phyloP scores from a whole-genome alignment of 1,140 invertebrate species.

The Lordiphosa clarofinis region DNA sequence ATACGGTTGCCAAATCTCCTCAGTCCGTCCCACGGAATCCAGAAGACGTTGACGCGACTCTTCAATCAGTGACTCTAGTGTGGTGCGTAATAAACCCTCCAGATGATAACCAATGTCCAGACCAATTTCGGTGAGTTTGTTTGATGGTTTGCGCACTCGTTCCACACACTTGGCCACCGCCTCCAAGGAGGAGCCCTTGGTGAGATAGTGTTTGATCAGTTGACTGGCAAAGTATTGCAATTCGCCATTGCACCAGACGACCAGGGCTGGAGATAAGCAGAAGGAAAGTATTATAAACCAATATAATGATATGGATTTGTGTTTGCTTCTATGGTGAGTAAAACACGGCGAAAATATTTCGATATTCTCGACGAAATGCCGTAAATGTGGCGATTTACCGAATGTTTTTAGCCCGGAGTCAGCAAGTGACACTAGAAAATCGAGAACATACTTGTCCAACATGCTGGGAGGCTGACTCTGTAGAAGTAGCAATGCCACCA shows the following conservation, averaged over 20 bases:
- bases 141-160: constrained; percentile 87
- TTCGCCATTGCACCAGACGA: constrained; percentile 95
- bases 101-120: constrained; percentile 89
- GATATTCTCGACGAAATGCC: too few species aligned
- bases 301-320: too few species aligned
- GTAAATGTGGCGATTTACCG: too few species aligned
- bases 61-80: constrained; percentile 81
- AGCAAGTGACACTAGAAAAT: too few species aligned
- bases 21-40: constrained; percentile 85
- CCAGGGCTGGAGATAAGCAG: constrained; percentile 83
- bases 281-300: background rate
- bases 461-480: too few species aligned
- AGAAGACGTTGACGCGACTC: constrained; percentile 81
- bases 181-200: constrained; percentile 91
- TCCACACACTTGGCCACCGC: constrained; percentile 93
- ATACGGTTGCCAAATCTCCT: constrained; percentile 87
- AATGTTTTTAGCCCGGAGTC: too few species aligned
- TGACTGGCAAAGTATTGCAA: constrained; percentile 89
- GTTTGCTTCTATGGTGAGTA: too few species aligned
- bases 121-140: constrained; percentile 83
- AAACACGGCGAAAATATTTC: too few species aligned
- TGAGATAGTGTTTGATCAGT: constrained; percentile 94
- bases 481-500: too few species aligned
- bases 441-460: too few species aligned
- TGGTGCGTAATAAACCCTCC: constrained; percentile 87